phyloP scores from a whole-genome alignment of 1,140 invertebrate genomes.

The Drosophila malerkotliana region DNA sequence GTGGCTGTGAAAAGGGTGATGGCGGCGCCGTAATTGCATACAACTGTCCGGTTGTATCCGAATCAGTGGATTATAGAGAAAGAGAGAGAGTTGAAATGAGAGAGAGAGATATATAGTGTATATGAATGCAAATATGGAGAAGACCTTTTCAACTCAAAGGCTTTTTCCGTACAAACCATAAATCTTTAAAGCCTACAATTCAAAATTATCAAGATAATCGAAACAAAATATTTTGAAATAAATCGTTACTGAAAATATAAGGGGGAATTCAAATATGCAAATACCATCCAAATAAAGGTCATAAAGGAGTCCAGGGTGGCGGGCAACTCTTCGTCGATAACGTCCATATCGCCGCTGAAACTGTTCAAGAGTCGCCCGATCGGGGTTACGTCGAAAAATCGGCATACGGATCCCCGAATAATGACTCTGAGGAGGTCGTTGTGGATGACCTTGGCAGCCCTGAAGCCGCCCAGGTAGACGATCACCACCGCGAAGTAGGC shows the following conservation, averaged over 20 bases:
- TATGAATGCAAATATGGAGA: constrained; percentile 20
- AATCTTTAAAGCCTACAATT: constrained; percentile 62
- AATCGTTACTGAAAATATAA: constrained; percentile 84
- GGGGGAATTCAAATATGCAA: constrained; percentile 37
- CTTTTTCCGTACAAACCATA: constrained; percentile 65
- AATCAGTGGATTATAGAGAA: constrained; percentile 8
- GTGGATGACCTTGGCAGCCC: constrained; percentile 89
- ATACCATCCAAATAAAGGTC: constrained; percentile 89
- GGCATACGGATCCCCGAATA: constrained; percentile 88
- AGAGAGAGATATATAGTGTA: constrained; percentile 20
- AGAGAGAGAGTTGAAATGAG: constrained; percentile 25
- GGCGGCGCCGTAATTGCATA: constrained; percentile 84
- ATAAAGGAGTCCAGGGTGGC: constrained; percentile 89
- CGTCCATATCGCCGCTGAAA: constrained; percentile 93
- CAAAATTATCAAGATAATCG: constrained; percentile 30
- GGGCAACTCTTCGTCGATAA: constrained; percentile 90
- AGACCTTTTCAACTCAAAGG: constrained; percentile 17
- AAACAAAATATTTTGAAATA: constrained; percentile 60
- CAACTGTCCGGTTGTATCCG: constrained; percentile 35
- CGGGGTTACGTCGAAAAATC: constrained; percentile 95
- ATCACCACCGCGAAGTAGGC: constrained; percentile 88
- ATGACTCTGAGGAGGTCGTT: constrained; percentile 88
- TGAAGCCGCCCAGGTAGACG: constrained; percentile 89
- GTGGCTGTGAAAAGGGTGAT: constrained; percentile 86
- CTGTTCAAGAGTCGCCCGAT: constrained; percentile 93